A percentile compares a stretch with the other conserved stretches of the same genome.
Evolutionary conservation across 2,113 vertebrate genomes (phyloP).

Genomic region (Brachypodius melanocephalos): DNA sequence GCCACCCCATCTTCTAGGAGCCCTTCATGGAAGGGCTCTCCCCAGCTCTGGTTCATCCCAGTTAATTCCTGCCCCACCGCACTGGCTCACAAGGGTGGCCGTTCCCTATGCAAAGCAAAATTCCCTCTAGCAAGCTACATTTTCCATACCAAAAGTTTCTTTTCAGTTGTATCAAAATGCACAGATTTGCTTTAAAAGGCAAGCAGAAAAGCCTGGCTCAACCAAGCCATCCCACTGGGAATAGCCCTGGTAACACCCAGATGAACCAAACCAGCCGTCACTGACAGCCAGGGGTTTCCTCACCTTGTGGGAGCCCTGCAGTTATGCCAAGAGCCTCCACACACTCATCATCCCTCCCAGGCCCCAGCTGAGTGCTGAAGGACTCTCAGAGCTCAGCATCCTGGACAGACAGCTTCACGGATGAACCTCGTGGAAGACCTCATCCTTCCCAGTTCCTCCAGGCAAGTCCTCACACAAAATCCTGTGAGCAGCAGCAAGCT

Average conservation of each 20-base stretch:
- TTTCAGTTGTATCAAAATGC: not conserved
- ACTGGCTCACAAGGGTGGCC: not conserved
- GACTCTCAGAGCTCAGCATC: not conserved
- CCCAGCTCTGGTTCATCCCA: not conserved
- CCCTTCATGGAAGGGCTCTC: not conserved
- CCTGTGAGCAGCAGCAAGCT: not conserved
- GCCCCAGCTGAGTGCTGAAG: not conserved
- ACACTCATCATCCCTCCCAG: not conserved
- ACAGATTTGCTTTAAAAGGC: not conserved
- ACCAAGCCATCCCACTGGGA: not conserved
- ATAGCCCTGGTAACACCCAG: not conserved
- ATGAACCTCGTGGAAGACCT: not conserved
- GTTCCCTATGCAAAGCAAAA: rapidly evolving
- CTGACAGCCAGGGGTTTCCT: rapidly evolving
- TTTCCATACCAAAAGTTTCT: not conserved
- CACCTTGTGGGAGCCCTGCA: rapidly evolving
- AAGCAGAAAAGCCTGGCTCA: not conserved
- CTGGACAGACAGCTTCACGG: not conserved
- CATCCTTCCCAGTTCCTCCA: not conserved
- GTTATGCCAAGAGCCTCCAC: not conserved
- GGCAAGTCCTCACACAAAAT: not conserved
- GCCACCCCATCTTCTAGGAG: not conserved
- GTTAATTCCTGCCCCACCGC: not conserved
- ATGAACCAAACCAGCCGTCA: rapidly evolving
- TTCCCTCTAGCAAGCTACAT: not conserved